Base-by-base conservation (phyloP, 2,888 invertebrate genomes). In the Euplexia lucipara region DNA sequence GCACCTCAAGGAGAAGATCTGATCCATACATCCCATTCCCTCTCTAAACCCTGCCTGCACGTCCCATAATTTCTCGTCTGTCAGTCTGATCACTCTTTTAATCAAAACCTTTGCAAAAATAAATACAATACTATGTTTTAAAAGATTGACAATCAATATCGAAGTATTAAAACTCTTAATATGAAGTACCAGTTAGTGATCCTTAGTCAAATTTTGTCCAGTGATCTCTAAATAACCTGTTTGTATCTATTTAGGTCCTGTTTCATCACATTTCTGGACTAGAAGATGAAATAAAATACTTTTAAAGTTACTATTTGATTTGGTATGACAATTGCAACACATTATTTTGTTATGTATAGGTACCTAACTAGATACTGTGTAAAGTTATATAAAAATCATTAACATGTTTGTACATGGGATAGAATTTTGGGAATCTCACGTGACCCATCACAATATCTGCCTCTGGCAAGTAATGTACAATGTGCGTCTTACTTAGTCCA, bases 331-430 rank as follows among this genome's bases (percentile, higher is more conserved):
- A 42, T 45, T 35, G 32, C 32, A 47, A 49, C 39, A 48, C 41
- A 41, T 32, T 39, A 49, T 22, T 59, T 18, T 35, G 67, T 70
- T 66, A 60, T n/a, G n/a, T 16, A 16, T 51, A 42, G n/a, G n/a
- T 53, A 53, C 45, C 45, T 66, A 70, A 48, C 45, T 73, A n/a
- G n/a, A 56, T 51, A 52, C 18, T 51, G 53, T 68, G 54, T 74
- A 75, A 68, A 68, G 61, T 65, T 52, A 48, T 58, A 66, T 66
- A 56, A 62, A 63, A 53, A 60, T 62, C 39, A 78, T 67, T 64
- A 44, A 68, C 54, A 45, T 34, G 44, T 54, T 49, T 48, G 32
- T 18, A 45, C 32, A 49, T 41, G 48, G 34, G 48, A 57, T 45
- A 32, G 44, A 30, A 22, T 60, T 51, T 71, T 34, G n/a, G 32